A percentile compares a stretch with the other conserved stretches of the same genome.
Conservation (phyloP, 2,797 vertebrate species). For the Hybognathus amarus region DNA sequence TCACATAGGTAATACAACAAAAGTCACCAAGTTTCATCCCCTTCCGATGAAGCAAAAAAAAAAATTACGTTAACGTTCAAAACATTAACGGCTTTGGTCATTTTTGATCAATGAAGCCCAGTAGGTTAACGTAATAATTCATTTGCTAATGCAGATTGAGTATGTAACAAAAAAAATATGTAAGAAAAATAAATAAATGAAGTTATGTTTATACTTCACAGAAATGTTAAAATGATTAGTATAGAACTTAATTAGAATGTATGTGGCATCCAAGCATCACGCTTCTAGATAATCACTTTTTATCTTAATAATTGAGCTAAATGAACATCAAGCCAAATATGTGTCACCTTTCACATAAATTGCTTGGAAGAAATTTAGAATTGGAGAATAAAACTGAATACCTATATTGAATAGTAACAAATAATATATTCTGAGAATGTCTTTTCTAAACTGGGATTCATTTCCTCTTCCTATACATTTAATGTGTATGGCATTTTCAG, state of each 20-base stretch:
- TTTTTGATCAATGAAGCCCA: too few relatives aligned
- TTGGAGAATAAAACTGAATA: background rate
- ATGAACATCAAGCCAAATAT: background rate
- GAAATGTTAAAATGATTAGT: background rate
- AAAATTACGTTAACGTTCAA: too few relatives aligned
- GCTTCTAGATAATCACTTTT: slow-evolving; percentile 6
- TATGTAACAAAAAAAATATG: too few relatives aligned
- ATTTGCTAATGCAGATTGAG: background rate
- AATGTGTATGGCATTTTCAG: background rate
- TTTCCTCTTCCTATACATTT: background rate
- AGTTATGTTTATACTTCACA: background rate
- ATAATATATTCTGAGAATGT: background rate
- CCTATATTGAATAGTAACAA: background rate
- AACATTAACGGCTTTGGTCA: too few relatives aligned
- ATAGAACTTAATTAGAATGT: background rate
- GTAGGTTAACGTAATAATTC: background rate
- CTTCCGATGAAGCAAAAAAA: too few relatives aligned
- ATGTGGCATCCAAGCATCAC: background rate
- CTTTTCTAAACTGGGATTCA: background rate
- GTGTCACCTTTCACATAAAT: background rate
- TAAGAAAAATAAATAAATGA: background rate
- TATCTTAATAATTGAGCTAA: background rate
- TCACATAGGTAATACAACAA: too few relatives aligned
- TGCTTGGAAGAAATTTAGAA: background rate
- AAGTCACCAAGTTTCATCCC: too few relatives aligned